Conservation (phyloP, 2,797 vertebrate genomes). For the Acipenser transmontanus region DNA sequence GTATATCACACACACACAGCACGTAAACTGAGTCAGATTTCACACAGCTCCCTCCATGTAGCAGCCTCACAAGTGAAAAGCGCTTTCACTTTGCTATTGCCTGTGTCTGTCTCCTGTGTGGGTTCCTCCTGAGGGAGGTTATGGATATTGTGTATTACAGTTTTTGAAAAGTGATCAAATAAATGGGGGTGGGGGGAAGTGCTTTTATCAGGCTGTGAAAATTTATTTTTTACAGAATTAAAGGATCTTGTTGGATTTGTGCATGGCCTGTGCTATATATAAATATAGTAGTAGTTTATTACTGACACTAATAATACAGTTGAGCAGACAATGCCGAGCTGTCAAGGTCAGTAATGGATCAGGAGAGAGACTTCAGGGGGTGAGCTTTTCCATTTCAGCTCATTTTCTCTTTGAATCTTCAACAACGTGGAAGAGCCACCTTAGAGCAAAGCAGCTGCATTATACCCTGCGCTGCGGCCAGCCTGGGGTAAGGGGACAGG, state of each 20-base stretch:
- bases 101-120: not conserved
- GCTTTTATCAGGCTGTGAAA: slow-evolving; percentile 27
- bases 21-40: too few species aligned
- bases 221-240: not conserved
- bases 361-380: slow-evolving; percentile 38
- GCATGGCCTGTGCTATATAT: slow-evolving; percentile 36
- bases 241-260: slow-evolving; percentile 12
- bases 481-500: too few species aligned
- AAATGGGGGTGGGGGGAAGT: not conserved
- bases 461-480: too few species aligned
- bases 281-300: slow-evolving; percentile 41
- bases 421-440: too few species aligned
- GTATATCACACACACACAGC: too few species aligned
- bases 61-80: too few species aligned
- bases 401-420: slow-evolving; percentile 31
- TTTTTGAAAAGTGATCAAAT: too few species aligned
- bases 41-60: too few species aligned
- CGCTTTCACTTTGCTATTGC: too few species aligned
- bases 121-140: too few species aligned
- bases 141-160: too few species aligned
- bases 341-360: slow-evolving; percentile 45
- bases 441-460: too few species aligned
- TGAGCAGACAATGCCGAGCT: slow-evolving; percentile 40
- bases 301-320: slow-evolving; percentile 49
- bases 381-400: slow-evolving; percentile 34